These are phyloP conservation scores for Azorinus chamasolen DNA, from an alignment of 2,888 invertebrate genomes.

Conservation along the genomic window DNA sequence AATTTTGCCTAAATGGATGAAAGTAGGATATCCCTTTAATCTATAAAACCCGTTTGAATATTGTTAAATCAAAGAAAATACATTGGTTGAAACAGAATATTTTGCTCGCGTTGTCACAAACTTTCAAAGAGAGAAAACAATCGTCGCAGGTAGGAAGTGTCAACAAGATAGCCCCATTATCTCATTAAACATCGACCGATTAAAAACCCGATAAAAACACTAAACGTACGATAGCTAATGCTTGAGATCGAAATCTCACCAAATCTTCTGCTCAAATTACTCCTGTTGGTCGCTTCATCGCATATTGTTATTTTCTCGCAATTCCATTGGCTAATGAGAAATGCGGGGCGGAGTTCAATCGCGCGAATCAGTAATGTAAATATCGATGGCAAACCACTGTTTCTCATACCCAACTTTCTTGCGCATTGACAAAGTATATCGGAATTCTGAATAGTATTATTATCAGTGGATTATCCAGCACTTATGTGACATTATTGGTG, in stretches of 20 bases:
- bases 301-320: conserved; percentile 36
- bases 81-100: no score
- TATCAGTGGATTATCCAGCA: conserved; percentile 6
- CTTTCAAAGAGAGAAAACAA: no score
- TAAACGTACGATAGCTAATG: not conserved
- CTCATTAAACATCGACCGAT: conserved; percentile 26
- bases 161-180: conserved; percentile 34
- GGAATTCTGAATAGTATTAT: conserved; percentile 45
- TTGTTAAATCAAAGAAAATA: no score
- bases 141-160: conserved; percentile 44
- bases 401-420: conserved; percentile 39
- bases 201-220: conserved; percentile 4
- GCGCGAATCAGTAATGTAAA: conserved; percentile 59
- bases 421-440: conserved; percentile 58
- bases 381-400: conserved; percentile 42
- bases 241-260: conserved; percentile 10
- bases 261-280: conserved; percentile 40
- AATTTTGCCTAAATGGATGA: no score
- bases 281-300: conserved; percentile 43
- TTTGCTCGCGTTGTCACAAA: no score
- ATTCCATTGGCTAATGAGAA: conserved; percentile 41
- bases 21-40: no score
- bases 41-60: no score
- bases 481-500: conserved; percentile 36
- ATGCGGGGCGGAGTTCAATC: conserved; percentile 34